Base-by-base conservation (phyloP, 2,797 vertebrate genomes). In the Ateles fusciceps region DNA sequence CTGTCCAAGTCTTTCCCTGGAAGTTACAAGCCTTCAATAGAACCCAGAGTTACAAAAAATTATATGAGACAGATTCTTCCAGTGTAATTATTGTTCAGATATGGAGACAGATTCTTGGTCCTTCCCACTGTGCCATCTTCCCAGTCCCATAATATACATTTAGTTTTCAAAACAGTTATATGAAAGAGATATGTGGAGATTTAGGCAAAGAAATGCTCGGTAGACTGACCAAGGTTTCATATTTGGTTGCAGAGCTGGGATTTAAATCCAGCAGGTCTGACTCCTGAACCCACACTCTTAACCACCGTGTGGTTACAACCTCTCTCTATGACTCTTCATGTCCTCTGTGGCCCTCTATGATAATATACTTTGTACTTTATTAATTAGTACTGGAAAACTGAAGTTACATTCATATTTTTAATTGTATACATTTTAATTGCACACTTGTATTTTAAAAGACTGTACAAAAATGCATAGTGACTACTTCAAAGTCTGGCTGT, bases 401-500 rank as follows among this genome's bases (percentile, higher is more conserved):
- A 87, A 95, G 13, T 75, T 89, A 22, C 19, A 59, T 74, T 93
- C 22, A 59, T 13, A 72, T 76, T 86, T 94, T 88, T 86, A 89
- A 83, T 85, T 92, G 50, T 6, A 46, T 93, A 79, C 26, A 91
- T 68, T 68, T 68, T n/a, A 68, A 68, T n/a, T 76, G 46, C 89
- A 4, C 64, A 30, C 14, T 85, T 42, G 14, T 68, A 75, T 93
- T 94, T 86, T 57, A 87, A 87, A 19, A 91, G 33, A 4, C 5
- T 50, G 4, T 83, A 21, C 15, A 93, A 78, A 90, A 91, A 74
- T 71, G 33, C 26, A 75, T 36, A 68, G 48, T 96, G 57, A 55
- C 15, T 89, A 19, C 95, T 97, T 95, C 85, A 10, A 95, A 64
- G 11, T 94, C 36, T 95, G 79, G 21, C 36, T 88, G 78, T 76